Conservation (phyloP, 2,888 invertebrate genomes). For the Reticulitermes lucifugus region DNA sequence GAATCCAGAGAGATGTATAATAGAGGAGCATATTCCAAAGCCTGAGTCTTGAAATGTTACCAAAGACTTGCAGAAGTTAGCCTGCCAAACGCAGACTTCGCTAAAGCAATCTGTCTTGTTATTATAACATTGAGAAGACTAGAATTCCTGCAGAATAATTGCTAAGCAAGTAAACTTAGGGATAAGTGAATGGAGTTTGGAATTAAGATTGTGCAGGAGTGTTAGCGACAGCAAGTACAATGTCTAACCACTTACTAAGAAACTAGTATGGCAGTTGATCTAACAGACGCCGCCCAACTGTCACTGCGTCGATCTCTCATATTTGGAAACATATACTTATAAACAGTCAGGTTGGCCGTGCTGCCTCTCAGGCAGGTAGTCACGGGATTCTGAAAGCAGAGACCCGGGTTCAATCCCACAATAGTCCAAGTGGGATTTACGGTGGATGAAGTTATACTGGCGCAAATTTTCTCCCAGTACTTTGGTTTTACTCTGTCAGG, state of each 20-base stretch:
- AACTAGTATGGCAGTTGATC: neutral
- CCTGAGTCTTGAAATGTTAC: neutral
- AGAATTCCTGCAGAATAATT: constrained; percentile 5
- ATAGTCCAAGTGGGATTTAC: no score
- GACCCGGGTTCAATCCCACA: no score
- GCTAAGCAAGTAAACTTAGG: constrained; percentile 20
- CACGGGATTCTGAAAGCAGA: no score
- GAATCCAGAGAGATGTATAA: constrained; percentile 23
- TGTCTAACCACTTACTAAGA: neutral
- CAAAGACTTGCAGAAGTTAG: constrained; percentile 3
- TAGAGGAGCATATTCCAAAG: neutral
- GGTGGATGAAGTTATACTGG: no score
- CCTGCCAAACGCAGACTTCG: constrained; percentile 38
- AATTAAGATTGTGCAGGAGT: neutral
- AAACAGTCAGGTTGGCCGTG: no score
- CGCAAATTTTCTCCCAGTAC: no score
- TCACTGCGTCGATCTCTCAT: neutral
- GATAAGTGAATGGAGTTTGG: neutral
- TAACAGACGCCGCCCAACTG: neutral
- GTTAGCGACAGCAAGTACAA: neutral
- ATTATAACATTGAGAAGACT: neutral
- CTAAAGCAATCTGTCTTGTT: constrained; percentile 28
- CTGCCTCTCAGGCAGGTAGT: no score
- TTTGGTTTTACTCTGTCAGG: no score
- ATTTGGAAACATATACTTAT: no score